These are phyloP conservation scores for Lathamus discolor DNA, from an alignment of 2,113 vertebrate genomes.

Conservation along the genomic window DNA sequence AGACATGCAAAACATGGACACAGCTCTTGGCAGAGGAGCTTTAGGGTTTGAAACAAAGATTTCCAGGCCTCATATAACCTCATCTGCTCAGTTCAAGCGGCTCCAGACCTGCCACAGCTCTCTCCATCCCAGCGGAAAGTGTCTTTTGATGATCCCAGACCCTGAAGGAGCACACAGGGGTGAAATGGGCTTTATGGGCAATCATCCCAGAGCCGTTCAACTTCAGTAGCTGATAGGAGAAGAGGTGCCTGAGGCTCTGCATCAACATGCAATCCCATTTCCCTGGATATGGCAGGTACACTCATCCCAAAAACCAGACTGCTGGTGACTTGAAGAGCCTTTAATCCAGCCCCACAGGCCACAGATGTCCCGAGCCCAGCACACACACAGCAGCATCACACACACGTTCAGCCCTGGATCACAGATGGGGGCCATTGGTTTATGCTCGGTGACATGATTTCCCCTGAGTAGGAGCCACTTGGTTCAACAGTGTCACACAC, in stretches of 20 bases:
- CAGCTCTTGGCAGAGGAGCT: background rate
- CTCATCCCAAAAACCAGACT: background rate
- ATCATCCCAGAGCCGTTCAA: background rate
- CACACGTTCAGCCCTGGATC: background rate
- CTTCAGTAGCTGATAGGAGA: background rate
- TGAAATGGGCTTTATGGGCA: background rate
- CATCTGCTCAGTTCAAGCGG: background rate
- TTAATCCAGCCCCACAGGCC: background rate
- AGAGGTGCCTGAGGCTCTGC: background rate
- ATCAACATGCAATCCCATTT: background rate
- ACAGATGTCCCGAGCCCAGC: fast-evolving
- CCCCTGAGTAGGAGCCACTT: background rate
- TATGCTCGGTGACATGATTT: fast-evolving
- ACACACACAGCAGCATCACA: fast-evolving
- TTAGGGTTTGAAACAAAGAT: background rate
- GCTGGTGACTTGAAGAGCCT: background rate
- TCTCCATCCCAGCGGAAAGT: background rate
- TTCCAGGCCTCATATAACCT: background rate
- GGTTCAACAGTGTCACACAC: background rate
- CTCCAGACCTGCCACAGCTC: background rate
- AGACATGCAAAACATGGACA: background rate
- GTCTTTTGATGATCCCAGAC: background rate
- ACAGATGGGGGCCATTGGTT: fast-evolving
- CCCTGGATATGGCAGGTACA: background rate
- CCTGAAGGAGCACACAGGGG: background rate